Base-by-base conservation (phyloP, 2,888 invertebrate genomes). In the Acrobasis consociella region DNA sequence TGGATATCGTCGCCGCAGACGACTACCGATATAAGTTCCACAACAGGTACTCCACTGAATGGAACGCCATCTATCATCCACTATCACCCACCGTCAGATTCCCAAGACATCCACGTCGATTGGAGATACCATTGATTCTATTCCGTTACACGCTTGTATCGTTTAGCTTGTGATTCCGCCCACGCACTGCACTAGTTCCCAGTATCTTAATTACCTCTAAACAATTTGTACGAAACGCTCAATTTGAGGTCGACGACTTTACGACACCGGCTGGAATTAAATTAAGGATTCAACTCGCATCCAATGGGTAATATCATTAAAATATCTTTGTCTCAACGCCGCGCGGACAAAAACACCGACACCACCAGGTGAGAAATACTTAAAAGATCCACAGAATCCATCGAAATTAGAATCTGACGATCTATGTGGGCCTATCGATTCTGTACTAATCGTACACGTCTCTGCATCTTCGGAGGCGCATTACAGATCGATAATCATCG, bases 1-100 rank as follows among this genome's bases (percentile, higher is more conserved):
- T 99, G 96, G 99, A 99, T 95, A 98, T 99, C 91, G 98, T 99
- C 78, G 98, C 99, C 58, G 98, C 99, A 70, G 99, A 99, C 93
- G 99, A 99, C 94, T 99, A 98, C 95, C 95, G 98, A 94, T 98
- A 98, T 95, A 98, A 98, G 94, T 98, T 98, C 94, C 98, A 98
- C 94, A 98, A 98, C 96, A 97, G 97, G 97, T 92, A 75, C 81
- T 42, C 42, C 56, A 56, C 42, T 46, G 56, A 56, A 56, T 56
- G 56, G 56, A 56, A 42, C 56, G 22, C 56, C 56, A 46, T 56
- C 56, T 55, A 56, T 56, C 56, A 55, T 55, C 42, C 56, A 55
- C 75, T 71, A 72, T 71, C 74, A 59, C 64, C 61, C 63, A 62
- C 56, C 51, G 51, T 38, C 51, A 64, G 63, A 80, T 81, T 65